Base-by-base conservation (phyloP, 2,888 invertebrate species). In the Ceraclea dissimilis region DNA sequence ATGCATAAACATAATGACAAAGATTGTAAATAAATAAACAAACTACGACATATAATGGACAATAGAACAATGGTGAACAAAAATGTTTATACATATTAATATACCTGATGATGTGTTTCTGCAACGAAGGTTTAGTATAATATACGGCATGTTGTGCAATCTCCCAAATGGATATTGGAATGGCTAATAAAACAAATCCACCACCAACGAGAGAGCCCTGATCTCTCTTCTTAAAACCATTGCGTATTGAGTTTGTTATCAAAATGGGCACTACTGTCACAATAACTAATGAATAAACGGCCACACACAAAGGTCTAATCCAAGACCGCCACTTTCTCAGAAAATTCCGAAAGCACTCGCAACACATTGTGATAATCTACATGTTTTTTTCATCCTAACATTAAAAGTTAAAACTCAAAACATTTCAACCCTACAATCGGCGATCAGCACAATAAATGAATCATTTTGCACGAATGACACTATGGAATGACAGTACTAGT, bases 91-190 rank as follows among this genome's bases (percentile, higher is more conserved):
- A 26, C 4, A 26, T n/a, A n/a, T n/a, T n/a, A n/a, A 53, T 47
- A 54, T 34, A 90, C 86, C 95, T 86, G 64, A 96, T 93, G 60
- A 97, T 92, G 73, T 94, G 91, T 73, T 93, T 92, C 68, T 96
- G 96, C 63, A 96, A 75, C 64, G 84, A 86, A 16, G 96, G 95
- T 68, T 93, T 90, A 0, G 90, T 93, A 67, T 93, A 96, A 71
- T 95, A 88, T 55, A 94, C 86, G 68, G 95, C 84, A 74, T 97
- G 96, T 70, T 94, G 92, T 48, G 90, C 86, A 66, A 97, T 96
- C 73, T 94, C 93, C 88, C 93, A 96, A 65, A 96, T 81, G 47
- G 95, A 92, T 61, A 96, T 88, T 1, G 96, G 96, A 50, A 97
- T 76, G 0, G 95, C 90, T 56, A 94, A 78, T 62, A 93, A 79